phyloP scores from a whole-genome alignment of 2,888 invertebrate genomes.

The Platycnemis pennipes region DNA sequence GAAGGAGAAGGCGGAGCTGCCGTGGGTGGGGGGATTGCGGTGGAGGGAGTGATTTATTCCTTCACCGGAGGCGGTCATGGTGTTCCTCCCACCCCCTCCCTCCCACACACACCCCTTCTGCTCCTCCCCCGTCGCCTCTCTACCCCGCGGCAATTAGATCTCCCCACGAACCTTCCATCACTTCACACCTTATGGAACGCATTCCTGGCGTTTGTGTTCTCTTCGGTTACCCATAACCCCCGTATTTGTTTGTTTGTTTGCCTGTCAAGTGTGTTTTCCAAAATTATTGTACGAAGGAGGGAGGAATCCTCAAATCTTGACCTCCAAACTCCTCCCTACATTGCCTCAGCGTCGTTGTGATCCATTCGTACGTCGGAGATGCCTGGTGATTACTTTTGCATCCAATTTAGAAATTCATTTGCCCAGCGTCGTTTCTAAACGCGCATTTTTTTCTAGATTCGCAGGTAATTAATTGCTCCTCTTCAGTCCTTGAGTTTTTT shows the following conservation, averaged over 20 bases:
- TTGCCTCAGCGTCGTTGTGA: not conserved
- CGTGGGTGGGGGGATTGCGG: not conserved
- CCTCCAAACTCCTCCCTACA: not conserved
- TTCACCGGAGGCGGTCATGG: conserved; percentile 61
- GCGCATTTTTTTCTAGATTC: conserved; percentile 38
- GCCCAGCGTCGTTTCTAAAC: conserved; percentile 45
- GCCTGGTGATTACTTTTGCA: conserved; percentile 23
- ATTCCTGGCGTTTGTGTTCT: conserved; percentile 10
- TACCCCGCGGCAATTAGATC: conserved; percentile 1
- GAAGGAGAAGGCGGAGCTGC: conserved; percentile 36
- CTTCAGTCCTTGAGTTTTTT: not conserved
- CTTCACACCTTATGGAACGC: not conserved
- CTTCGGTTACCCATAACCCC: not conserved
- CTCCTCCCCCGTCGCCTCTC: not conserved
- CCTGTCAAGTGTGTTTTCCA: not conserved
- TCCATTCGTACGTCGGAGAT: not conserved
- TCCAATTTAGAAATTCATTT: conserved; percentile 54
- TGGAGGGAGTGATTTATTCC: conserved; percentile 52
- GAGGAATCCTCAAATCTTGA: not conserved
- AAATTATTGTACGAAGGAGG: too few species aligned
- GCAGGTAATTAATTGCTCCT: conserved; percentile 38
- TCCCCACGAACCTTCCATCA: not conserved
- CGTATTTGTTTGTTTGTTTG: conserved; percentile 52
- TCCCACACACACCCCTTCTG: not conserved
- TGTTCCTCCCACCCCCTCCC: not conserved